Percentiles rank a stretch among this genome's conserved stretches.
Evolutionary conservation across 1,140 invertebrate species (phyloP).

Genomic region (Carcinoscorpius rotundicauda): DNA sequence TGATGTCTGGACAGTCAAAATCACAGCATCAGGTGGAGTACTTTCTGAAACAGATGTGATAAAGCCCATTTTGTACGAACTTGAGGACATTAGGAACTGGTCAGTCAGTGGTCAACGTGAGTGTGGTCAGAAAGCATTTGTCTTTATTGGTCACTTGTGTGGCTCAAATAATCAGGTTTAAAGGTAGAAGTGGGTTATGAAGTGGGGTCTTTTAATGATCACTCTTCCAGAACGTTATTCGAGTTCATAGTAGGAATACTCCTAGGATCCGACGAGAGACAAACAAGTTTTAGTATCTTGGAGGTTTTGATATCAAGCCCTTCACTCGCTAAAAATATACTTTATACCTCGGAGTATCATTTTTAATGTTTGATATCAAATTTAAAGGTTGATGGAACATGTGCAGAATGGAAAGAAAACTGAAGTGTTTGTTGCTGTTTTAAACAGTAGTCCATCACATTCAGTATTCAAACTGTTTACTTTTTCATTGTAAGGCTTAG

Average conservation of each 20-base stretch:
- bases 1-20: slow-evolving; percentile 41
- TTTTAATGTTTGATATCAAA: no score
- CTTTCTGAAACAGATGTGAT: slow-evolving; percentile 58
- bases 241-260: slow-evolving; percentile 38
- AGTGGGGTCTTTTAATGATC: slow-evolving; percentile 44
- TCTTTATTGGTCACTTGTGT: slow-evolving; percentile 77
- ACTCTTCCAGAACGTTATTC: slow-evolving; percentile 50
- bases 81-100: slow-evolving; percentile 39
- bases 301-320: no score
- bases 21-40: slow-evolving; percentile 41
- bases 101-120: slow-evolving; percentile 43
- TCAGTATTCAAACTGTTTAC: no score
- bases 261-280: slow-evolving; percentile 19
- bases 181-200: slow-evolving; percentile 38
- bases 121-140: slow-evolving; percentile 67
- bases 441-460: no score
- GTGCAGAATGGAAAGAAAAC: no score
- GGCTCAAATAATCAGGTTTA: slow-evolving; percentile 66
- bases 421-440: no score
- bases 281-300: no score
- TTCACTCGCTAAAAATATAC: no score
- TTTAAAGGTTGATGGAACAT: no score
- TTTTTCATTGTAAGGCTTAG: no score
- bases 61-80: slow-evolving; percentile 60
- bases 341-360: no score